Evolutionary conservation across 2,888 invertebrate genomes (phyloP), one percentile per base, ranked within the genome.

Genomic region (Nymphalis urticae): DNA sequence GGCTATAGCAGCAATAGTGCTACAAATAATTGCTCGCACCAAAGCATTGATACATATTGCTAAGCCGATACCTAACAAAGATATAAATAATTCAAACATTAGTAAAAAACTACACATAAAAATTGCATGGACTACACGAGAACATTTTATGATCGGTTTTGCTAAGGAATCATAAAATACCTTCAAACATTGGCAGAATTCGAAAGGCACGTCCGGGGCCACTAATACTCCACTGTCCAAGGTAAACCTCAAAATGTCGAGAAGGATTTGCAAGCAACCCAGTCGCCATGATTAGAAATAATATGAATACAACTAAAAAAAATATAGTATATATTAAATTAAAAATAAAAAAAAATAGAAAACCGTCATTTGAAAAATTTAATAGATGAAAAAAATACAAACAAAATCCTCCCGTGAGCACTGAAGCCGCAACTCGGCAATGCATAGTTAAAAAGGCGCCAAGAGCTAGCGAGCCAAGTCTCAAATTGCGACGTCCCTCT

Each of bases 221-320:
- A 62, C 88, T 90, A 66, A 92, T 85, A 71, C 90, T 92, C 92
- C 92, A 92, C 71, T 92, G 90, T 5, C 92, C 92, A 21, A 92
- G 84, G 68, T 90, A 92, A 17, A 91, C 83, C 76, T 92, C 92
- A 68, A 92, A 92, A 75, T 92, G 91, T 13, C 92, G 87, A 74
- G 89, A 64, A 0, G 91, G 91, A 75, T 89, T 92, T 2, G 86
- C 92, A 4, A 91, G 77, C 42, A 75, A 32, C 13, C 70, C 78
- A 47, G 88, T 84, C 24, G 85, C 81, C 71, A 77, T 27, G 10
- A 82, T 48, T 71, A 91, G 76, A 68, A 85, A 82, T 53, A 87
- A 63, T 71, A 87, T 74, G 77, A 86, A 90, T 48, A 88, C 69
- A 78, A 88, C 89, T 90, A 76, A 64, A 69, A 36, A 19, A 7